Base-by-base conservation (phyloP, 2,888 invertebrate species). In the Julus scanicus region DNA sequence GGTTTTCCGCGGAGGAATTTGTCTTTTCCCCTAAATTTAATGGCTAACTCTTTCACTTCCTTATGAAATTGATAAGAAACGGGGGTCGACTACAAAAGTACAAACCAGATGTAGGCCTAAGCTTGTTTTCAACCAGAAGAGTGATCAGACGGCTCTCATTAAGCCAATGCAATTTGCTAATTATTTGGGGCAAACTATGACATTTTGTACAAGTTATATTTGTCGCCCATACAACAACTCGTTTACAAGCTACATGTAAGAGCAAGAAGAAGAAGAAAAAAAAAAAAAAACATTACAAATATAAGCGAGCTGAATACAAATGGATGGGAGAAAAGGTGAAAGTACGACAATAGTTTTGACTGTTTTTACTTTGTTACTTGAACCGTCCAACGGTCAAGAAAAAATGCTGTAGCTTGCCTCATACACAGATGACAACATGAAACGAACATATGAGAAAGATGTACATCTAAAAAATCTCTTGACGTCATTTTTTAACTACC, bases 261-360 rank as follows among this genome's bases (percentile, higher is more conserved):
- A 48, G 48, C 48, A 0, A 48, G 48, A 13, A 48, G 13, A 13
- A 48, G 53, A 3, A 53, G 11, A 53, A 71, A 71, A 71, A 71
- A 20, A 71, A 8, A 9, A 71, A 71, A 20, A 71, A 20, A 71
- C 20, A n/a, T 11, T 11, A 39, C 3, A 84, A 39, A 84, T 40
- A 17, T 13, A 29, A 84, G 17, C 84, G 44, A 40, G 39, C 44
- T 84, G 37, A 84, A 84, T 84, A n/a, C 84, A 84, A 53, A 83
- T 83, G 83, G 37, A 83, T 13, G 63, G 5, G 39, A n/a, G 20
- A n/a, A 84, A 84, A 84, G 84, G 84, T 84, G 84, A 84, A 84
- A 84, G 84, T 84, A 84, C 84, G 84, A 84, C 84, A 84, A 84
- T 84, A 37, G 84, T 8, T 29, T 84, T 37, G 39, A 17, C 37